Conservation (phyloP, 2,888 invertebrate species). For the Cheilosia variabilis region DNA sequence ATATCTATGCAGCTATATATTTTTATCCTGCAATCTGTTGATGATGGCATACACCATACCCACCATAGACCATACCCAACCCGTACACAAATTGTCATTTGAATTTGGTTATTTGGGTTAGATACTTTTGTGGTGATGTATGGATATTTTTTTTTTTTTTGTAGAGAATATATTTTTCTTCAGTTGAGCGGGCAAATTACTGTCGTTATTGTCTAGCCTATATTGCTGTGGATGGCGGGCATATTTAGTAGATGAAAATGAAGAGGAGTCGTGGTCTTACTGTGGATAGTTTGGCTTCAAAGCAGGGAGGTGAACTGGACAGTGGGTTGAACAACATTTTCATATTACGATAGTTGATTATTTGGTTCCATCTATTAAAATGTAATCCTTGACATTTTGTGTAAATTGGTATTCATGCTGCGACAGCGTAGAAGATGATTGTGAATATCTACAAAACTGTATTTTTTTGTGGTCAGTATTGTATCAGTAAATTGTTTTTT, state of each 20-base stretch:
- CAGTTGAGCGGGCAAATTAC: neutral
- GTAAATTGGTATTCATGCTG: too few relatives aligned
- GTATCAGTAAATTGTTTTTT: too few relatives aligned
- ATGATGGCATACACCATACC: slow-evolving; percentile 30
- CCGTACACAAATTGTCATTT: slow-evolving; percentile 47
- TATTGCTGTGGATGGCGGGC: neutral
- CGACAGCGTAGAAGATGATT: too few relatives aligned
- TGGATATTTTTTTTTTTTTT: neutral
- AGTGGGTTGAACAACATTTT: neutral
- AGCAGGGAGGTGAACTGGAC: too few relatives aligned
- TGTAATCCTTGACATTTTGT: too few relatives aligned
- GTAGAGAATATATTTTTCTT: neutral
- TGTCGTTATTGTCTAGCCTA: neutral
- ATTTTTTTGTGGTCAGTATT: too few relatives aligned
- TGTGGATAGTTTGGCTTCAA: too few relatives aligned
- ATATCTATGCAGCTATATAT: slow-evolving; percentile 1
- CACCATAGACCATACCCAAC: neutral
- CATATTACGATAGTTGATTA: too few relatives aligned
- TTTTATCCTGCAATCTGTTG: slow-evolving; percentile 58
- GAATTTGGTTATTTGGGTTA: slow-evolving; percentile 53
- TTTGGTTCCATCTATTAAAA: too few relatives aligned
- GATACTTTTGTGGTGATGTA: slow-evolving; percentile 47
- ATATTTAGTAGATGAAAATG: neutral
- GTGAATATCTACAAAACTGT: too few relatives aligned
- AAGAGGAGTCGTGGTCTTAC: neutral